Conservation (phyloP, 2,797 vertebrate genomes). For the Neomorphus geoffroyi region DNA sequence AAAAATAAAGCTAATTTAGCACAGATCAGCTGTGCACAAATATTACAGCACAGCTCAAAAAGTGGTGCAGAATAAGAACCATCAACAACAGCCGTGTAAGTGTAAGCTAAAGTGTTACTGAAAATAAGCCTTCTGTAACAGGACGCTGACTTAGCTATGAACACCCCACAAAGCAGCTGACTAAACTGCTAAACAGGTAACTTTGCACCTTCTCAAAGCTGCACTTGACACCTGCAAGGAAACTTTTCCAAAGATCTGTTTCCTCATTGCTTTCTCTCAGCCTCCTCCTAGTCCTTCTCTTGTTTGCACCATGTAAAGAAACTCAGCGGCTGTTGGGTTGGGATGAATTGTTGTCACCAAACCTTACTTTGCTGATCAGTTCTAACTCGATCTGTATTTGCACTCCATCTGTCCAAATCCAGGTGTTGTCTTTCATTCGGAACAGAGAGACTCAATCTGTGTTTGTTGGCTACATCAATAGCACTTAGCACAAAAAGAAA, state of each 20-base stretch:
- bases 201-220: not conserved
- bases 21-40: not conserved
- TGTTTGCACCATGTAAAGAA: not conserved
- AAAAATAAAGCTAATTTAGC: not conserved
- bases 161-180: not conserved
- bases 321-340: rapidly evolving
- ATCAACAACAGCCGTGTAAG: not conserved
- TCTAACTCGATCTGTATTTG: not conserved
- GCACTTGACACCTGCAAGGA: not conserved
- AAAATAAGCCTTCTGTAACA: not conserved
- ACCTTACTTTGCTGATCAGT: too few relatives aligned
- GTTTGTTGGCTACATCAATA: not conserved
- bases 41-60: not conserved
- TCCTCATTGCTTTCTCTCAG: not conserved
- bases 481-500: not conserved
- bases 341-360: not conserved
- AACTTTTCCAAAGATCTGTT: not conserved
- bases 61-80: not conserved
- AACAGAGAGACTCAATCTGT: not conserved
- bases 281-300: not conserved
- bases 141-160: not conserved
- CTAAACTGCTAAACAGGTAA: not conserved
- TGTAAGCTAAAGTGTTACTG: not conserved
- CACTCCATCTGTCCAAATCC: not conserved
- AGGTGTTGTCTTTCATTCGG: not conserved